Base-by-base conservation (phyloP, 2,113 vertebrate genomes). In the Heterocephalus glaber region DNA sequence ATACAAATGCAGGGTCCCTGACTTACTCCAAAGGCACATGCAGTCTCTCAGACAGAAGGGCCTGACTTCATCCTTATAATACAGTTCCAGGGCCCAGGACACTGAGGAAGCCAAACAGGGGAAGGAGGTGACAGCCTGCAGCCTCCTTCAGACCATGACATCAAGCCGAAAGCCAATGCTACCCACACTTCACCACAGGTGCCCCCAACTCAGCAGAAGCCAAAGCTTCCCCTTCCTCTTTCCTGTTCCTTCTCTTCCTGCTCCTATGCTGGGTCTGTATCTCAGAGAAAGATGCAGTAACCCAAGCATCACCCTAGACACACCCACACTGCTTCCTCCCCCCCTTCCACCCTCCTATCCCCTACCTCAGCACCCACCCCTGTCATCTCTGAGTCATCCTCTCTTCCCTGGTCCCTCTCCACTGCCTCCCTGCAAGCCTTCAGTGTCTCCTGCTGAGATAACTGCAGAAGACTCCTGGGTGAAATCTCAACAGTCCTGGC, bases 81-180 rank as follows among this genome's bases (percentile, higher is more conserved):
- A 16, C 24, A 56, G 17, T 33, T 38, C 61, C 66, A 60, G 38
- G 28, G n/a, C 58, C 47, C 17, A 26, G 33, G 41, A 87, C 1
- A 3, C 38, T 13, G 22, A 24, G 6, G 7, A 44, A 1, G 0
- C 13, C 60, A 79, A 35, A 17, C 8, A 16, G 38, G 1, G 10
- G 49, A 80, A 41, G 30, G 52, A 41, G 35, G 17, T 22, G 1
- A 60, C 10, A 26, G 20, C 60, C 5, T 5, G 3, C 30, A 81
- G 19, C 52, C 60, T 26, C 0, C 1, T 44, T 44, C 49, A 19
- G 1, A 41, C 13, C 54, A 26, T 38, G 12, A 6, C 19, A 14
- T 10, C 41, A 35, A 38, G n/a, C 52, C 56, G 22, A 38, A 44
- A 14, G 61, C 3, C 9, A 26, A 47, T 41, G 30, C 22, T 30